phyloP scores from a whole-genome alignment of 2,888 invertebrate genomes.

The Xylota segnis region DNA sequence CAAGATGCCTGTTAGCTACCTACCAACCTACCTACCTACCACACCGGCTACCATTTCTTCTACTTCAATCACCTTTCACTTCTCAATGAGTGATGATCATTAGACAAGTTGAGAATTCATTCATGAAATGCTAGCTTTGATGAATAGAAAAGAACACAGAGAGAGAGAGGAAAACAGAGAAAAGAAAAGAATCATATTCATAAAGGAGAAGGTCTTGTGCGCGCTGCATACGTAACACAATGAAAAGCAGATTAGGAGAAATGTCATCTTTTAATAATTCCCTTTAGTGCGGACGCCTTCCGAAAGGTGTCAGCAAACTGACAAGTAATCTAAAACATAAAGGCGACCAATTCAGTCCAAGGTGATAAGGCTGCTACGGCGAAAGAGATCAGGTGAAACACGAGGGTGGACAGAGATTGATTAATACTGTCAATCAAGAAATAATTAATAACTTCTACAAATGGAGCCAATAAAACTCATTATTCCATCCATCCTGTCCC shows the following conservation, averaged over 20 bases:
- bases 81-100: constrained; percentile 61
- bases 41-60: constrained; percentile 52
- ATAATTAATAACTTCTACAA: constrained; percentile 27
- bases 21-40: constrained; percentile 33
- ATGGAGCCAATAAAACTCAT: constrained; percentile 42
- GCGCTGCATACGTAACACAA: constrained; percentile 40
- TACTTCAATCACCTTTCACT: constrained; percentile 62
- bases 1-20: constrained; percentile 34
- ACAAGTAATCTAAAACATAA: constrained; percentile 50
- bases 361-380: constrained; percentile 11
- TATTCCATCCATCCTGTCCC: constrained; percentile 21
- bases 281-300: constrained; percentile 18
- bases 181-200: constrained; percentile 11
- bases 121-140: constrained; percentile 35
- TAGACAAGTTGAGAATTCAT: constrained; percentile 56
- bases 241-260: constrained; percentile 47
- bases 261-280: constrained; percentile 59
- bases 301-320: constrained; percentile 55
- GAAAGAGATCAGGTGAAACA: constrained; percentile 24
- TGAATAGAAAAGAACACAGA: not conserved
- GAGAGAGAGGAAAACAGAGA: not conserved
- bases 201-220: constrained; percentile 1
- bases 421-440: constrained; percentile 72
- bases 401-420: constrained; percentile 58
- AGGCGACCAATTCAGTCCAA: constrained; percentile 39